Evolutionary conservation across 2,888 invertebrate genomes (phyloP), one percentile per base, ranked within the genome.

Genomic region (Synergus umbraculus): DNA sequence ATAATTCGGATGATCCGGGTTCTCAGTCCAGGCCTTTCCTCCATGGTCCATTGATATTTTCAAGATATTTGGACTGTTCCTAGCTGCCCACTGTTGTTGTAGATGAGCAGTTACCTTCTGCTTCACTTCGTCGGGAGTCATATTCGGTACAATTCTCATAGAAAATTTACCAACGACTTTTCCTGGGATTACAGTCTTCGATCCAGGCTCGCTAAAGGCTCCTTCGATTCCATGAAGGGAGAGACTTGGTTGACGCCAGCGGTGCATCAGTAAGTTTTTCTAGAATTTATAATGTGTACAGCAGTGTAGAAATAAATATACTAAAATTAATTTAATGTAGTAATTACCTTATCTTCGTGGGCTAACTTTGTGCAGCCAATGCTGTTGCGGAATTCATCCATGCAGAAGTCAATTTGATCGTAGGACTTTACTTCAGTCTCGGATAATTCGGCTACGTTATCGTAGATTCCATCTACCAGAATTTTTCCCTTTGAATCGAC

Each of bases 131-230:
- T 95, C 95, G 0, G 98, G 98, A 77, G 95, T 94, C 94, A 98
- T 98, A 91, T 99, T 94, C 0, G 99, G 99, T n/a, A 99, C 99
- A 86, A 98, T 95, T 78, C 99, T 95, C 85, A 99, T 96, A 0
- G 99, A 99, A 93, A 99, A 99, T 93, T 99, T 99, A 37, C 99
- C 99, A 88, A 95, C 96, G 0, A 99, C 98, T 93, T 97, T 97
- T 67, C 96, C 94, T 0, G 98, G 98, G 88, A 98, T 99, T 0
- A 99, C 98, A 78, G 99, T 99, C 92, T 99, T 99, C 29, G 96
- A 96, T 15, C 99, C 99, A 0, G 97, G 94, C 84, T 97, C 98
- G 91, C 96, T 96, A 90, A 98, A 98, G 8, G 99, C 99, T 46
- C 96, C 98, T 93, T 99, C 98, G 89, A 99, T 97, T 63, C 98